phyloP scores from a whole-genome alignment of 2,888 invertebrate genomes.

The Serrognathus titanus region DNA sequence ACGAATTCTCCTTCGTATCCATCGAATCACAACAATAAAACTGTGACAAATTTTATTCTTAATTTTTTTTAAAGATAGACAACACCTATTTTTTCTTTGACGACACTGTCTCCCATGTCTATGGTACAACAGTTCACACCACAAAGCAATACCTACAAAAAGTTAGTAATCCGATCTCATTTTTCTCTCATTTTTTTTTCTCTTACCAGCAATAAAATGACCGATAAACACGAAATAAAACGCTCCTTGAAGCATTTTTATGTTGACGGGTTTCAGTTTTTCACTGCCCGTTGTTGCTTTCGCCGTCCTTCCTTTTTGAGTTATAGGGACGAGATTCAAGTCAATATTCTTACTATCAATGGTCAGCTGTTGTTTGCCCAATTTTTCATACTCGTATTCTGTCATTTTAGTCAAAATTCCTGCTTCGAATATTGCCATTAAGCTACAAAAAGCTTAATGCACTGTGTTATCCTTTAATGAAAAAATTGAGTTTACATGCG shows the following conservation, averaged over 20 bases:
- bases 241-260: slow-evolving; percentile 70
- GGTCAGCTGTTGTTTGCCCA: slow-evolving; percentile 57
- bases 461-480: not conserved
- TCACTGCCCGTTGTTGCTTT: slow-evolving; percentile 41
- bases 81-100: slow-evolving; percentile 7
- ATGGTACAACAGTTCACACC: slow-evolving; percentile 22
- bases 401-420: slow-evolving; percentile 76
- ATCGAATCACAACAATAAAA: slow-evolving; percentile 7
- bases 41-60: slow-evolving; percentile 10
- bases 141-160: slow-evolving; percentile 21
- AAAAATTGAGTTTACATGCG: slow-evolving; percentile 55
- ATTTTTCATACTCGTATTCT: slow-evolving; percentile 68
- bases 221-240: slow-evolving; percentile 69
- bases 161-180: not conserved
- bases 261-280: slow-evolving; percentile 61
- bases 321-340: slow-evolving; percentile 19
- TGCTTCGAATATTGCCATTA: slow-evolving; percentile 72
- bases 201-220: slow-evolving; percentile 57
- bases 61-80: slow-evolving; percentile 1
- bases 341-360: slow-evolving; percentile 44
- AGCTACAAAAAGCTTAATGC: slow-evolving; percentile 46
- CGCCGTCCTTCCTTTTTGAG: slow-evolving; percentile 30
- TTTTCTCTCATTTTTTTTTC: not conserved
- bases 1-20: slow-evolving; percentile 16
- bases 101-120: slow-evolving; percentile 7